phyloP scores from a whole-genome alignment of 2,888 invertebrate genomes.

The Autographa pulchrina region DNA sequence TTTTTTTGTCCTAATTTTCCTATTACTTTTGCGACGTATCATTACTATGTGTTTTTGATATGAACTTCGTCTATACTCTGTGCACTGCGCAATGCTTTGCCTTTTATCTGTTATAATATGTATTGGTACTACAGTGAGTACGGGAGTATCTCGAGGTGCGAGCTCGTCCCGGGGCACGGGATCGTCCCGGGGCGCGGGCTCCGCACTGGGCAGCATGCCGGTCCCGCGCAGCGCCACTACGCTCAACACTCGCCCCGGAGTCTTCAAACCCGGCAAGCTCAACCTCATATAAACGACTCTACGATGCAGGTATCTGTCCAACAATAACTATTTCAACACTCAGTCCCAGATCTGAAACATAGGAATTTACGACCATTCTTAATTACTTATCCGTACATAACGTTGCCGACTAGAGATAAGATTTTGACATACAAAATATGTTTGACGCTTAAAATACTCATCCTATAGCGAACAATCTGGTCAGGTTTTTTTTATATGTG shows the following conservation, averaged over 20 bases:
- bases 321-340: not conserved
- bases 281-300: constrained; percentile 65
- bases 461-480: too few species aligned
- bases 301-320: not conserved
- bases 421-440: not conserved
- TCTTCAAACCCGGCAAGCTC: constrained; percentile 72
- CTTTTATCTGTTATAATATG: not conserved
- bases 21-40: too few species aligned
- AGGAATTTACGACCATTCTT: not conserved
- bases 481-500: too few species aligned
- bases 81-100: not conserved
- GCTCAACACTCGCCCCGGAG: constrained; percentile 76
- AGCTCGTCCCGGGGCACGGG: constrained; percentile 35
- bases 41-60: too few species aligned
- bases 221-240: constrained; percentile 69
- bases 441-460: too few species aligned
- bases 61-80: not conserved
- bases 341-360: not conserved
- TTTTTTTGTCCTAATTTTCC: too few species aligned
- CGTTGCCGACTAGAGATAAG: not conserved
- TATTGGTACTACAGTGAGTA: not conserved
- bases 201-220: constrained; percentile 80
- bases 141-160: not conserved
- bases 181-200: constrained; percentile 42
- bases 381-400: not conserved